Evolutionary conservation across 2,888 invertebrate species (phyloP).

Genomic region (Lochmaea crataegi): DNA sequence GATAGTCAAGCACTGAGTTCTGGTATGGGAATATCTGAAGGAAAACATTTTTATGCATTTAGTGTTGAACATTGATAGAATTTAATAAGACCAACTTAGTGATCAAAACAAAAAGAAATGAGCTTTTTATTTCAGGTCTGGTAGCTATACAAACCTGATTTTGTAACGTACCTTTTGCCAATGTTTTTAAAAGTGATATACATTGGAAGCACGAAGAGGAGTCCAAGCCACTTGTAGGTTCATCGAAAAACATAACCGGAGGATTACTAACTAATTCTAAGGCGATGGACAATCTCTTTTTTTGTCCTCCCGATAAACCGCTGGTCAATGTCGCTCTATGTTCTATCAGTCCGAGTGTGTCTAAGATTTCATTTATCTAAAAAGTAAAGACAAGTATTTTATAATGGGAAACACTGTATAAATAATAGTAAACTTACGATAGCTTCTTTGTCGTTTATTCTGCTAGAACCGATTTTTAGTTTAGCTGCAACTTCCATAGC

Average conservation of each 20-base stretch:
- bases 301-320: slow-evolving; percentile 94
- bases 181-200: slow-evolving; percentile 86
- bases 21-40: no score
- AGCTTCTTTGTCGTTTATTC: slow-evolving; percentile 78
- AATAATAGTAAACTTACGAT: slow-evolving; percentile 74
- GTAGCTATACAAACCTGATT: no score
- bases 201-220: slow-evolving; percentile 96
- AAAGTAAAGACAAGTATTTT: slow-evolving; percentile 4
- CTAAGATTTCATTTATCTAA: slow-evolving; percentile 91
- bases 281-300: slow-evolving; percentile 94
- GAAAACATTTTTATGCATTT: no score
- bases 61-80: no score
- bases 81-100: no score
- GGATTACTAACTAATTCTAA: slow-evolving; percentile 96
- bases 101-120: no score
- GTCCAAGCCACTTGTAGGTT: slow-evolving; percentile 96
- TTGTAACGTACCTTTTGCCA: slow-evolving; percentile 71
- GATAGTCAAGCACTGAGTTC: no score
- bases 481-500: slow-evolving; percentile 94
- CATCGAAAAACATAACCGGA: slow-evolving; percentile 98
- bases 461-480: slow-evolving; percentile 84
- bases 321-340: slow-evolving; percentile 91
- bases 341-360: slow-evolving; percentile 87
- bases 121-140: no score
- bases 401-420: neutral